Percentiles rank a stretch among this genome's conserved stretches.
phyloP scores from a whole-genome alignment of 1,140 invertebrate species.

The Orchesella cincta region DNA sequence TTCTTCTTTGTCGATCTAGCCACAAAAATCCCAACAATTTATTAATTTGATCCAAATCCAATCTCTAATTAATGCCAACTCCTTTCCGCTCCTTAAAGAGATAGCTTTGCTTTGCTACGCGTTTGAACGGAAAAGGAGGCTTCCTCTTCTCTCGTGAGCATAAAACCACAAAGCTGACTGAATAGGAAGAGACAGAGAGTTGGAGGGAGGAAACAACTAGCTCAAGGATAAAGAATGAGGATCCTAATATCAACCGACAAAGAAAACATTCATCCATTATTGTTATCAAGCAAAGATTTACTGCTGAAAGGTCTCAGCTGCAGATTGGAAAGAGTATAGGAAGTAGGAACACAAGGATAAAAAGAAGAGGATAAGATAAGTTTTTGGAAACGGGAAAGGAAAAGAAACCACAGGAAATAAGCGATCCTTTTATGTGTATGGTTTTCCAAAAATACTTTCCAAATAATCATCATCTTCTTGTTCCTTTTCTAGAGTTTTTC shows the following conservation, averaged over 20 bases:
- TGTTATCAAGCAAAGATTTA: conserved; percentile 18
- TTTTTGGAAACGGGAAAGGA: not conserved
- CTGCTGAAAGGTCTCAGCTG: conserved; percentile 19
- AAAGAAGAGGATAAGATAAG: conserved; percentile 2
- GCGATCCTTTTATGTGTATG: not conserved
- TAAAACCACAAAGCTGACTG: not conserved
- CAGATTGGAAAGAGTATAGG: not conserved
- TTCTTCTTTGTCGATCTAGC: conserved; percentile 64
- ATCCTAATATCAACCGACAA: conserved; percentile 15
- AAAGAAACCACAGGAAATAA: conserved; percentile 12
- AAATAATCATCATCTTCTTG: not conserved
- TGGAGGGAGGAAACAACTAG: not conserved
- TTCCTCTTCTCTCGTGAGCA: no score
- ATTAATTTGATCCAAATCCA: not conserved
- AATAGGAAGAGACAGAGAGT: not conserved
- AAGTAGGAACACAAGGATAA: not conserved
- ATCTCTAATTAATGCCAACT: conserved; percentile 15
- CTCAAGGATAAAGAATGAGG: conserved; percentile 11
- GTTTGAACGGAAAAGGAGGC: no score
- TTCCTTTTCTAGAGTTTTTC: not conserved
- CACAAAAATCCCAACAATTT: conserved; percentile 13
- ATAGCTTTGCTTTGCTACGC: no score
- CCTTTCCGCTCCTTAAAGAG: no score
- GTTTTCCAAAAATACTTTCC: not conserved
- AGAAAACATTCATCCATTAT: conserved; percentile 21